Base-by-base conservation (phyloP, 2,888 invertebrate genomes). In the Caenorhabditis virilis region DNA sequence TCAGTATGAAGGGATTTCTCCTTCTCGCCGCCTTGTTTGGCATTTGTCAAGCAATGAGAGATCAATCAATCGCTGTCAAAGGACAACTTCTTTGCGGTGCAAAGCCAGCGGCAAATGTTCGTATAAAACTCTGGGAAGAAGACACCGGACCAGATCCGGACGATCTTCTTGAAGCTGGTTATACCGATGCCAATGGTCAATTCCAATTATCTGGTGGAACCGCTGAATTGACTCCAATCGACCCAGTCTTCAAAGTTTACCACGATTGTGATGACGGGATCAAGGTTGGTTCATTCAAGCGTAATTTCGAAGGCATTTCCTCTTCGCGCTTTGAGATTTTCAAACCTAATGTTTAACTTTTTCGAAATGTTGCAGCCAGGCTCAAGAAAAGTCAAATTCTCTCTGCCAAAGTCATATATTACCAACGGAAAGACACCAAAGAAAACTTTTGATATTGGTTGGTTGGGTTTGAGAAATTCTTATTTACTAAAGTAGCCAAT, bases 221-320 rank as follows among this genome's bases (percentile, higher is more conserved):
- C 6, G 59, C 69, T 11, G 76, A 76, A 42, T 33, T 76, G 49
- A 76, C 76, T 4, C 65, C 66, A 30, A 74, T 73, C 52, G 76
- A 76, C 41, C 73, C 73, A 27, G 56, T 72, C 25, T 59, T 76
- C 60, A 69, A 72, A 45, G 63, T 69, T 13, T 68, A 68, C 39
- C 76, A 76, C 55, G 65, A 73, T 45, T 76, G 73, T 47, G 69
- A 73, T 41, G 72, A 74, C 48, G 72, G 65, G 20, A 65, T 63
- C 38, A 48, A 49, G 66, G 75, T 75, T 11, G 30, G 48, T 42
- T 22, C 7, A 23, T 23, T 5, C 9, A 20, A 4, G 23, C 25
- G 6, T 2, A 7, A 22, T 6, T 2, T 18, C 25, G 18, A n/a
- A 25, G 23, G 23, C 9, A 9, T 15, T 27, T 23, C n/a, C 27